A percentile compares a stretch with the other conserved stretches of the same genome.
These are phyloP conservation scores for Liparis tanakae DNA, from an alignment of 2,797 vertebrate genomes.

Conservation along the genomic window DNA sequence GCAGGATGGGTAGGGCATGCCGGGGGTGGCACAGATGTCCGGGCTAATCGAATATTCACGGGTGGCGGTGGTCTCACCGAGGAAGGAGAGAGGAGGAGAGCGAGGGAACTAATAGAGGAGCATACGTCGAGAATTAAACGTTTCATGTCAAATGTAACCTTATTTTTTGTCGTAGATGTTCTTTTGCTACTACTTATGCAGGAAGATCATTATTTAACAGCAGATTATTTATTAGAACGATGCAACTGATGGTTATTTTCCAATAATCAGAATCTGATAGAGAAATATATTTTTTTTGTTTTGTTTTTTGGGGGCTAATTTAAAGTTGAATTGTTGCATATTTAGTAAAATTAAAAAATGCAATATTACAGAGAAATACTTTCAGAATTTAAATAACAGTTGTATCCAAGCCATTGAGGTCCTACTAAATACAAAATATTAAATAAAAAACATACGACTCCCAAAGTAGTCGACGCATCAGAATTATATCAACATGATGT, in stretches of 20 bases:
- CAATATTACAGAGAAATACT: too few species aligned
- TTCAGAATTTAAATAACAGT: background rate
- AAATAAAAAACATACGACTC: background rate
- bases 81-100: background rate
- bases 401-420: constrained; percentile 13
- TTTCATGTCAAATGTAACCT: background rate
- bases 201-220: too few species aligned
- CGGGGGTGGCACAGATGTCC: constrained; percentile 74
- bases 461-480: background rate
- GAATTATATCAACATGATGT: background rate
- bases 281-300: background rate
- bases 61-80: constrained; percentile 59
- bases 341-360: too few species aligned
- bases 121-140: background rate
- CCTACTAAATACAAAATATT: too few species aligned
- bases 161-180: too few species aligned
- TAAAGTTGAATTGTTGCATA: background rate
- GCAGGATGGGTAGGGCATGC: constrained; percentile 56
- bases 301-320: too few species aligned
- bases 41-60: constrained; percentile 63
- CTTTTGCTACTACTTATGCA: too few species aligned
- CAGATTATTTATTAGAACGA: too few species aligned
- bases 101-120: background rate
- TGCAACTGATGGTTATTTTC: too few species aligned
- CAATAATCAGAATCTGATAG: background rate